Base-by-base conservation (phyloP, 2,113 vertebrate species). In the Amphiprion ocellaris region DNA sequence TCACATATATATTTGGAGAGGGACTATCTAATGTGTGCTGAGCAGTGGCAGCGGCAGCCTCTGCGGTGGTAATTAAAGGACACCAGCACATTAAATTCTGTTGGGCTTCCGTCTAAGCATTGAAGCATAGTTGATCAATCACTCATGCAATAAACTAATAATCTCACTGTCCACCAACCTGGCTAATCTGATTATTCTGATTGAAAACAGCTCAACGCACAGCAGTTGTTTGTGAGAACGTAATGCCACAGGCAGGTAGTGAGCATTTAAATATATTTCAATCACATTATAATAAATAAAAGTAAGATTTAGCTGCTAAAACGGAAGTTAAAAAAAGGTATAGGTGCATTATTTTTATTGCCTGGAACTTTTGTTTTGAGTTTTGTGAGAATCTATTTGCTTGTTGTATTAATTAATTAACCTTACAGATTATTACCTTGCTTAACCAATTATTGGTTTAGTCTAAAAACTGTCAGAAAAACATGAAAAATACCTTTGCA, bases 91-190 rank as follows among this genome's bases (percentile, higher is more conserved):
- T 67, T 73, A 30, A 80, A 66, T 60, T 79, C 33, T 5, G 61
- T 52, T 59, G 60, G 62, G 60, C 59, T 41, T 17, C 23, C 24
- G 58, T 55, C 19, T 56, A 41, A 16, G 21, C 64, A 52, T 16
- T 19, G 50, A 47, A 49, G 49, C 28, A 56, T 24, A 55, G 26
- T 63, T 41, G 61, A 54, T 69, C 65, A 81, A 58, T 74, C 64
- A 63, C 26, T 74, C 47, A 67, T 69, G 50, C 6, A 69, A 63
- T 30, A 55, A 80, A 69, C 53, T 63, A 81, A 68, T 81, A 81
- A 81, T 74, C 10, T 59, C 62, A 71, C 69, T 49, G 70, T 69
- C 56, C 70, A 62, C 12, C 0, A 17, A 74, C 50, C 58, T 14
- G 19, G 17, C 44, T 69, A 69, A 81, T 55, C 64, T 49, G 63